Evolutionary conservation across 2,797 vertebrate species (phyloP).

Genomic region (Kryptopterus vitreolus): DNA sequence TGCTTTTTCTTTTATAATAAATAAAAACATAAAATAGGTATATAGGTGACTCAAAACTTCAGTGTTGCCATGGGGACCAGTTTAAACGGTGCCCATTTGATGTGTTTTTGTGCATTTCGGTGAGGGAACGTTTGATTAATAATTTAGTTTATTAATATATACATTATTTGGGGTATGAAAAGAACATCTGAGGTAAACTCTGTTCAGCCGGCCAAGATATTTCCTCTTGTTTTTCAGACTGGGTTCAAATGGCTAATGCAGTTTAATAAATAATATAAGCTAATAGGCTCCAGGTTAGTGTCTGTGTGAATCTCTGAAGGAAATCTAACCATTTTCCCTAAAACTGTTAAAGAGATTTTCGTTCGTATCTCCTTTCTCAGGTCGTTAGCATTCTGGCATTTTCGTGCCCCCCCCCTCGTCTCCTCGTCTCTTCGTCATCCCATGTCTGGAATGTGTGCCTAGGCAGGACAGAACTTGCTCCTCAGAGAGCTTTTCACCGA

Average conservation of each 20-base stretch:
- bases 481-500: conserved; percentile 10
- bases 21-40: too few relatives aligned
- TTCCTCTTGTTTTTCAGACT: not conserved
- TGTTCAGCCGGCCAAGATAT: not conserved
- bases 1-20: too few relatives aligned
- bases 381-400: not conserved
- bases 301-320: not conserved
- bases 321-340: not conserved
- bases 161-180: too few relatives aligned
- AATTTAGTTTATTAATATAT: not conserved
- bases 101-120: too few relatives aligned
- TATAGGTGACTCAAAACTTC: too few relatives aligned
- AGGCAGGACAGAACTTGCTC: conserved; percentile 25
- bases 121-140: not conserved
- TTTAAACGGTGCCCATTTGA: too few relatives aligned
- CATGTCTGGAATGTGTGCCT: conserved; percentile 19
- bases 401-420: not conserved
- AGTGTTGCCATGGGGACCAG: too few relatives aligned
- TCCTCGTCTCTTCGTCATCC: not conserved
- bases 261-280: not conserved
- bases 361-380: not conserved
- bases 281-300: not conserved
- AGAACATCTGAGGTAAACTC: too few relatives aligned
- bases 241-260: not conserved
- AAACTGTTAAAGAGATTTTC: too few relatives aligned